Percentiles rank a stretch among this genome's conserved stretches.
These are phyloP conservation scores for Amphiura filiformis DNA, from an alignment of 35 echinoderm and acorn worm genomes.

Conservation along the genomic window DNA sequence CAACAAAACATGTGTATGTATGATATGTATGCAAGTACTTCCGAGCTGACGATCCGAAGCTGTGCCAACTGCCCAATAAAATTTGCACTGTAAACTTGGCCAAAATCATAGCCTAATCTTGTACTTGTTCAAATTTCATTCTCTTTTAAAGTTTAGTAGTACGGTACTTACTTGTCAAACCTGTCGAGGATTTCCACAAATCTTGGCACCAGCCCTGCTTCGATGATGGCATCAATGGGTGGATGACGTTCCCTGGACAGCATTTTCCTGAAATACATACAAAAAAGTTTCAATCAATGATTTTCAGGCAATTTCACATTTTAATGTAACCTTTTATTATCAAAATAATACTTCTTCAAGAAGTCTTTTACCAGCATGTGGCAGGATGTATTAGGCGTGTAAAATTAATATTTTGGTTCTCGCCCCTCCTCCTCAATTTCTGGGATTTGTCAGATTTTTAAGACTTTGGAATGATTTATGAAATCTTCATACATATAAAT, in stretches of 20 bases:
- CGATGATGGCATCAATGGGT: slow-evolving; percentile 77
- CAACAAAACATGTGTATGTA: not conserved
- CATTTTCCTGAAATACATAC: slow-evolving; percentile 51
- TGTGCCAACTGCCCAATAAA: too few relatives aligned
- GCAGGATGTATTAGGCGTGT: too few relatives aligned
- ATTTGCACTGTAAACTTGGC: too few relatives aligned
- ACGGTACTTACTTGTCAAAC: slow-evolving; percentile 78
- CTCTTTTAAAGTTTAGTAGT: not conserved
- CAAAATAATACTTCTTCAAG: not conserved
- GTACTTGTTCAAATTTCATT: too few relatives aligned
- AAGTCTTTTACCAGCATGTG: not conserved
- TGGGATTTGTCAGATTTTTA: too few relatives aligned
- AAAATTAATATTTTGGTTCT: too few relatives aligned
- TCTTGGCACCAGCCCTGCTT: slow-evolving; percentile 66
- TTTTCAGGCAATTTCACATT: not conserved
- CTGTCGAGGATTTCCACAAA: slow-evolving; percentile 72
- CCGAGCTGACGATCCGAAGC: too few relatives aligned
- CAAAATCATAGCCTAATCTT: too few relatives aligned
- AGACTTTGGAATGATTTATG: too few relatives aligned
- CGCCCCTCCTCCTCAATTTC: too few relatives aligned
- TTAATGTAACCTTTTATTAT: not conserved
- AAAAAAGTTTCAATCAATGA: too few relatives aligned
- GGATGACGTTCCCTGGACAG: slow-evolving; percentile 87
- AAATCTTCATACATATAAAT: too few relatives aligned
- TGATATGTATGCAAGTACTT: not conserved